A percentile compares a stretch with the other conserved stretches of the same genome.
phyloP scores from a whole-genome alignment of 2,888 invertebrate species.

The Chloroclysta siterata region DNA sequence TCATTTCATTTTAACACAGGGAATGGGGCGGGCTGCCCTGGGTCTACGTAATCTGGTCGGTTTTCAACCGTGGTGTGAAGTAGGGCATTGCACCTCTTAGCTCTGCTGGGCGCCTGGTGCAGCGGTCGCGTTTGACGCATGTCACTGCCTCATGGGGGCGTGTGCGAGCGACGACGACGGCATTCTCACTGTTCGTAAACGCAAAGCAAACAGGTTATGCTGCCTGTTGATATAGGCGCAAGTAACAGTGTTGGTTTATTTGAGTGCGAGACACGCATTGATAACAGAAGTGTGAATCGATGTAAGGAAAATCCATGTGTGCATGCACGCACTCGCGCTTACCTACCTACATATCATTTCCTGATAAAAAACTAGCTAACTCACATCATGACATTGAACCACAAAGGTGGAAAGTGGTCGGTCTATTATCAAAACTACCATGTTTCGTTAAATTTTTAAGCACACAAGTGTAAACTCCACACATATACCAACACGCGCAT shows the following conservation, averaged over 20 bases:
- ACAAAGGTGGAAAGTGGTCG: constrained; percentile 1
- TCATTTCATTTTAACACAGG: constrained; percentile 10
- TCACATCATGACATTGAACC: not conserved
- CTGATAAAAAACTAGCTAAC: not conserved
- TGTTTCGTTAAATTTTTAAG: not conserved
- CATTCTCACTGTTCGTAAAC: constrained; percentile 26
- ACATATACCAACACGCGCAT: constrained; percentile 15
- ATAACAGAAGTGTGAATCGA: constrained; percentile 21
- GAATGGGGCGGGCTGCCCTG: constrained; percentile 38
- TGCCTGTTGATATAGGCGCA: constrained; percentile 30
- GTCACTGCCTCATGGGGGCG: constrained; percentile 80
- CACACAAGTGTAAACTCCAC: constrained; percentile 11
- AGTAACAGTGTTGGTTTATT: constrained; percentile 25
- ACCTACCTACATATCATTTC: not conserved
- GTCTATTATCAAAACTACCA: not conserved
- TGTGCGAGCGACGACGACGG: constrained; percentile 50
- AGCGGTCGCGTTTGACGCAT: constrained; percentile 78
- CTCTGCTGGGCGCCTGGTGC: constrained; percentile 68
- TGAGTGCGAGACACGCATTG: constrained; percentile 26
- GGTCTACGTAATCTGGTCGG: constrained; percentile 36
- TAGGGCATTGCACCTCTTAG: constrained; percentile 61
- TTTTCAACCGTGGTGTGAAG: constrained; percentile 26
- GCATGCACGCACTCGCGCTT: constrained; percentile 20
- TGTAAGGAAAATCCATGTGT: constrained; percentile 23
- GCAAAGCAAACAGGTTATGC: no score